Conservation (phyloP, 2,888 invertebrate species). For the Cephonodes hylas region DNA sequence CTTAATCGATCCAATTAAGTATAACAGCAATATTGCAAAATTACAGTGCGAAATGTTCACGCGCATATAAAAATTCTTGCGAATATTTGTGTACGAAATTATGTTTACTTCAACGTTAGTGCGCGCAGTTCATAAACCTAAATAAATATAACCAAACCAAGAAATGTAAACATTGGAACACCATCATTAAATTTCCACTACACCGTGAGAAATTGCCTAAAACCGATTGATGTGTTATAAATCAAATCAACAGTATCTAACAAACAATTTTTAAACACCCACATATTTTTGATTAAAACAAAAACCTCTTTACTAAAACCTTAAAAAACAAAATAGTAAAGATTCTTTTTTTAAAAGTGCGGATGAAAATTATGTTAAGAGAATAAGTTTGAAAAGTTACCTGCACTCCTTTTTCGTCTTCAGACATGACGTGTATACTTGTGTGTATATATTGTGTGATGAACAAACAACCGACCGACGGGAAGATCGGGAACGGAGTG, state of each 20-base stretch:
- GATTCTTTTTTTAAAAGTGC: too few species aligned
- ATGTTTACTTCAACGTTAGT: background rate
- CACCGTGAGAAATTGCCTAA: background rate
- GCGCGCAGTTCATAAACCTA: background rate
- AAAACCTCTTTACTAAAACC: background rate
- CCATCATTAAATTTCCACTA: background rate
- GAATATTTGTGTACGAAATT: background rate
- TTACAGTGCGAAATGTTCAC: background rate
- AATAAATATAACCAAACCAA: background rate
- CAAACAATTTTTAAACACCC: background rate
- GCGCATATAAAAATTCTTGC: background rate
- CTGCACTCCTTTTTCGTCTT: conserved; percentile 57
- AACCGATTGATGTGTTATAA: background rate
- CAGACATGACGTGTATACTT: conserved; percentile 3
- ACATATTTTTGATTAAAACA: background rate
- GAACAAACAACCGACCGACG: conserved; percentile 32
- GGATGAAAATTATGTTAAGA: too few species aligned
- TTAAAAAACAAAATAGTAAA: background rate
- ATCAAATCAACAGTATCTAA: background rate
- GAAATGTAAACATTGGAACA: background rate
- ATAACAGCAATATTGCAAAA: background rate
- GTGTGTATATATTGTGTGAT: background rate
- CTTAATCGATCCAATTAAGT: background rate
- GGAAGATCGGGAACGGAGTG: conserved; percentile 49
- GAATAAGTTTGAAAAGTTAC: conserved; percentile 35